Percentiles rank a stretch among this genome's conserved stretches.
phyloP scores from a whole-genome alignment of 2,797 vertebrate genomes.

The Poecile montanus region DNA sequence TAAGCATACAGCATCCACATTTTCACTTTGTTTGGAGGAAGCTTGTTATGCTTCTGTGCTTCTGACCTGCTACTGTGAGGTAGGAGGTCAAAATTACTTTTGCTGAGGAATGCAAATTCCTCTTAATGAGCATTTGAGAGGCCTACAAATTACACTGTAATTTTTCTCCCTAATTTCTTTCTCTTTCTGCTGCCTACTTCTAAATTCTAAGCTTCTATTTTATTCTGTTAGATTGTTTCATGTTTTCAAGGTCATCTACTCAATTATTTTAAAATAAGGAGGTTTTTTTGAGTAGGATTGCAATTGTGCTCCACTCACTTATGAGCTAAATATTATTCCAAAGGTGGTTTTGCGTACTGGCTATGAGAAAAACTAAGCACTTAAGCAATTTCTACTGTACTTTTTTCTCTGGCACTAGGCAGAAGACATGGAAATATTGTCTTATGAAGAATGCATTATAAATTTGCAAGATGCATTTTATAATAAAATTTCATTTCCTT shows the following conservation, averaged over 20 bases:
- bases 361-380: not conserved
- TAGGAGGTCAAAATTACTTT: not conserved
- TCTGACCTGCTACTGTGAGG: not conserved
- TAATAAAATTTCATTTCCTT: not conserved
- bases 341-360: not conserved
- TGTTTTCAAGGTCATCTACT: not conserved
- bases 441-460: not conserved
- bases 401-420: not conserved
- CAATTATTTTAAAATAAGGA: constrained; percentile 1
- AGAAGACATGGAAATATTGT: not conserved
- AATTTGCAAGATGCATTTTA: not conserved
- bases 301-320: not conserved
- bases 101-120: not conserved
- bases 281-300: not conserved
- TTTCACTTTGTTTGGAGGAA: not conserved
- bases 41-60: not conserved
- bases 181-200: not conserved
- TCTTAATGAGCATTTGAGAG: constrained; percentile 20
- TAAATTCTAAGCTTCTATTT: not conserved
- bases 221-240: not conserved
- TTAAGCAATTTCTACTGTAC: not conserved
- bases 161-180: not conserved
- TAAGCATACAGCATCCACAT: not conserved
- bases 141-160: not conserved
- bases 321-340: not conserved